Evolutionary conservation across 2,797 vertebrate genomes (phyloP).

Genomic region (Leptodactylus fallax): DNA sequence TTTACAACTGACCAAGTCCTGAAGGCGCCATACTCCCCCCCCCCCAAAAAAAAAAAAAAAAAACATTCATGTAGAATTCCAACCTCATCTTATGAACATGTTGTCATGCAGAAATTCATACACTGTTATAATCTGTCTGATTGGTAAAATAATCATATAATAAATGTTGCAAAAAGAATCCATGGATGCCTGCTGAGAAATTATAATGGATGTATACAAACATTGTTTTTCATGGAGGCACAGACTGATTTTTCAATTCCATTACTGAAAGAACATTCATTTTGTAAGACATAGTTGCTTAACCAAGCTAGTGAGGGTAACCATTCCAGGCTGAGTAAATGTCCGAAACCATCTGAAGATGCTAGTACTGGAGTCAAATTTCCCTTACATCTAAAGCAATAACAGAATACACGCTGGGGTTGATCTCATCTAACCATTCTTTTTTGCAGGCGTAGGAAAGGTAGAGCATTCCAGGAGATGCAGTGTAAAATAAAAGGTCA

Average conservation of each 20-base stretch:
- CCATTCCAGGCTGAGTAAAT: background rate
- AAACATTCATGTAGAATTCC: too few species aligned
- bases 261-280: background rate
- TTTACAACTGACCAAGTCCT: too few species aligned
- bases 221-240: background rate
- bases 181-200: background rate
- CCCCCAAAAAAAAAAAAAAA: too few species aligned
- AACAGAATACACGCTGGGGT: background rate
- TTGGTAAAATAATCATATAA: background rate
- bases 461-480: constrained; percentile 39
- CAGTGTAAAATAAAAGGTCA: constrained; percentile 36
- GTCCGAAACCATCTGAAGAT: background rate
- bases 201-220: background rate
- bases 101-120: background rate
- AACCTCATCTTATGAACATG: background rate
- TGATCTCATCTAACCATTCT: background rate
- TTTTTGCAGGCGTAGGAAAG: background rate
- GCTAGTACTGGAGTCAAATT: background rate
- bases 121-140: background rate
- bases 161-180: background rate
- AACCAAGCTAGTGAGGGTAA: background rate
- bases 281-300: background rate
- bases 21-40: too few species aligned
- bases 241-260: background rate
- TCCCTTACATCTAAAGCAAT: background rate